These are phyloP conservation scores for Corythoichthys haematopterus DNA, from an alignment of 2,113 vertebrate genomes.

Conservation along the genomic window DNA sequence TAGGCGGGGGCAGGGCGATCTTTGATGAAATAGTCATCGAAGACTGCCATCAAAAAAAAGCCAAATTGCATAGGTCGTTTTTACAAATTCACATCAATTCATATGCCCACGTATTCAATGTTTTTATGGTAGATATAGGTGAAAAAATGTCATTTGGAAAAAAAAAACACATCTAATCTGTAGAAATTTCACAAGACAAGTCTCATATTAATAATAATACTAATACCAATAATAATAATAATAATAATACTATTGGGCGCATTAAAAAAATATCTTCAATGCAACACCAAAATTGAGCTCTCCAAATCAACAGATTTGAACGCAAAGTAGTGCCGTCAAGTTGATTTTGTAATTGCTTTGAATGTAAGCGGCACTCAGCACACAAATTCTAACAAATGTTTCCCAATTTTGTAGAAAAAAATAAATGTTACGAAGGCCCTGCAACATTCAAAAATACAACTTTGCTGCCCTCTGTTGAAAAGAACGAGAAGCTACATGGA, in stretches of 20 bases:
- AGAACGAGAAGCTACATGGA: background rate
- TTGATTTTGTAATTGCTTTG: background rate
- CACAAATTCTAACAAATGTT: background rate
- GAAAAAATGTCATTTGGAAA: background rate
- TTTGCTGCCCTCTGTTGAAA: conserved; percentile 66
- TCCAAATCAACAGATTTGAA: background rate
- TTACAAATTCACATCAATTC: background rate
- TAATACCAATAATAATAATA: background rate
- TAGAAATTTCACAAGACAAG: background rate
- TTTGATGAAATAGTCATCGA: conserved; percentile 59
- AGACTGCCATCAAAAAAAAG: background rate
- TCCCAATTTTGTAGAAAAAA: background rate
- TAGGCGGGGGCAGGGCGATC: conserved; percentile 60
- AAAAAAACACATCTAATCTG: background rate
- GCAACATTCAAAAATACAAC: background rate
- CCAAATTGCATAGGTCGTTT: background rate
- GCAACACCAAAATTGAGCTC: background rate
- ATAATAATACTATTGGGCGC: background rate
- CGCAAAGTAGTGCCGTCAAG: too few species aligned
- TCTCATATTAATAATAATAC: background rate
- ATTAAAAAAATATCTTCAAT: background rate
- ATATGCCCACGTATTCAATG: background rate
- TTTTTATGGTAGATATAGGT: background rate
- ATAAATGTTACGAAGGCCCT: background rate
- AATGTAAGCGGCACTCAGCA: background rate